phyloP scores from a whole-genome alignment of 2,888 invertebrate genomes.

The Agrotis exclamationis region DNA sequence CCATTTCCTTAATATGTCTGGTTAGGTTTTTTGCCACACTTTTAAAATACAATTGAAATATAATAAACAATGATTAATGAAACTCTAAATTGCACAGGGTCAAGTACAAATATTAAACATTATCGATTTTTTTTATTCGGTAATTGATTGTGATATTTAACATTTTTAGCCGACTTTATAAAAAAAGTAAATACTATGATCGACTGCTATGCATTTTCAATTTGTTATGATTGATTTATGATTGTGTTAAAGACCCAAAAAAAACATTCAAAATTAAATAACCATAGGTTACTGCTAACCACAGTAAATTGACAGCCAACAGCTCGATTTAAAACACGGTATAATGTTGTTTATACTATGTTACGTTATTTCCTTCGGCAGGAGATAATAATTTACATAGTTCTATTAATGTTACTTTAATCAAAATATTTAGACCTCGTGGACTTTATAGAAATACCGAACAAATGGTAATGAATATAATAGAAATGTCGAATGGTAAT shows the following conservation, averaged over 20 bases:
- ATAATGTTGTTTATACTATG: background rate
- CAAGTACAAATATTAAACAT: constrained; percentile 6
- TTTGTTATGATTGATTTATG: background rate
- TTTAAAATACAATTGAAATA: constrained; percentile 1
- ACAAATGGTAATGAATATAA: constrained; percentile 14
- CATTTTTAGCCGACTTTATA: too few relatives aligned
- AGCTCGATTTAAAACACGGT: background rate
- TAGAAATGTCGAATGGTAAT: constrained; percentile 12
- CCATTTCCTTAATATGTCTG: too few relatives aligned
- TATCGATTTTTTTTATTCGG: constrained; percentile 2
- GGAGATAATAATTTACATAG: background rate
- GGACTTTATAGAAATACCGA: background rate
- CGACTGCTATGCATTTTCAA: too few relatives aligned
- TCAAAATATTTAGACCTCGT: constrained; percentile 5
- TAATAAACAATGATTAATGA: constrained; percentile 12
- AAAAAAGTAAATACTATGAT: too few relatives aligned
- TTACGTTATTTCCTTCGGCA: background rate
- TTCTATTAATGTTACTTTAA: background rate
- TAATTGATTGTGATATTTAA: constrained; percentile 11
- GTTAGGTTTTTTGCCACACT: background rate
- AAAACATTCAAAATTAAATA: background rate
- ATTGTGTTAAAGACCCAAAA: background rate
- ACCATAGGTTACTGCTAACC: too few relatives aligned
- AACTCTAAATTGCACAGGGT: constrained; percentile 24
- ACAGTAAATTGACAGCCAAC: background rate